Conservation (phyloP, 2,888 invertebrate species). For the Galerucella nymphaeae region DNA sequence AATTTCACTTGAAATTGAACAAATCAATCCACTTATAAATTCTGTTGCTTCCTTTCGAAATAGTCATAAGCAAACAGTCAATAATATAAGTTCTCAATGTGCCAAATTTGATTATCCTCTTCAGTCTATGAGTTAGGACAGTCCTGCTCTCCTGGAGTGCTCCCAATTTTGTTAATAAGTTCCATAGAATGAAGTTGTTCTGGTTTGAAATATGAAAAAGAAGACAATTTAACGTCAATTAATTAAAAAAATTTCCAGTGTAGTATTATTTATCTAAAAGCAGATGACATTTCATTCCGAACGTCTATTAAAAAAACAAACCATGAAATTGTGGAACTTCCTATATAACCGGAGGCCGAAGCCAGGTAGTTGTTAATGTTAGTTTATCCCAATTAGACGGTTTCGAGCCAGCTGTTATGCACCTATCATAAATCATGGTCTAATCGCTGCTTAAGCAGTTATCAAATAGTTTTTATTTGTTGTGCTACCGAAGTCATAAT, state of each 20-base stretch:
- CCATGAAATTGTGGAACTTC: conserved; percentile 41
- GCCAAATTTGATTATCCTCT: too few relatives aligned
- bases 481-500: conserved; percentile 45
- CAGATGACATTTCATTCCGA: conserved; percentile 45
- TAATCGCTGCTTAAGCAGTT: conserved; percentile 46
- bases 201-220: neutral
- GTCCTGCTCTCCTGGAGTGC: too few relatives aligned
- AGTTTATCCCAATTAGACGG: conserved; percentile 45
- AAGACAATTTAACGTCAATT: neutral
- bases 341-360: conserved; percentile 22
- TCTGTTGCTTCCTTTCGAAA: too few relatives aligned
- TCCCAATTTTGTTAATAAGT: too few relatives aligned
- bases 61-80: too few relatives aligned
- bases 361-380: conserved; percentile 44
- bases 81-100: too few relatives aligned
- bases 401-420: conserved; percentile 44
- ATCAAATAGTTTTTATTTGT: conserved; percentile 44
- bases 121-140: too few relatives aligned
- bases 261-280: conserved; percentile 45
- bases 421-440: conserved; percentile 46
- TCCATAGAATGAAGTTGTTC: too few relatives aligned
- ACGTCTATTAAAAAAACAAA: conserved; percentile 44
- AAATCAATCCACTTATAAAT: too few relatives aligned
- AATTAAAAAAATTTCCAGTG: conserved; percentile 17
- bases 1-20: too few relatives aligned